phyloP scores from a whole-genome alignment of 2,113 vertebrate species.

The Tachysurus fulvidraco region DNA sequence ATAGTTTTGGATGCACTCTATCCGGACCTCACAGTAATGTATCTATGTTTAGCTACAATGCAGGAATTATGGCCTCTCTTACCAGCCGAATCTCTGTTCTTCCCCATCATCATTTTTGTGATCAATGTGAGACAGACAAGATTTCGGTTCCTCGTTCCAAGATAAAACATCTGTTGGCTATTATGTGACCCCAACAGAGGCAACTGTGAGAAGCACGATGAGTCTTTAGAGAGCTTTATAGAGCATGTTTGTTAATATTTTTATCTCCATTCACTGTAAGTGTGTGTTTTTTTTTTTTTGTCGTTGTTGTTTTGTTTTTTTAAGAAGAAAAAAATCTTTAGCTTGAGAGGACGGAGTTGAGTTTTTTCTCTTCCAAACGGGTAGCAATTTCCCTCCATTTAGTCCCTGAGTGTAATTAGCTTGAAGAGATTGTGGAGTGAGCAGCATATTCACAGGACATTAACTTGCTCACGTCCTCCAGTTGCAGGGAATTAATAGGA shows the following conservation, averaged over 20 bases:
- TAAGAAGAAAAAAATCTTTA: constrained; percentile 97
- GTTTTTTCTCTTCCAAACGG: constrained; percentile 99
- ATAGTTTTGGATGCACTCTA: background rate
- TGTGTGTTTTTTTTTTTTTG: constrained; percentile 54
- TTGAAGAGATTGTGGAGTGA: constrained; percentile 99
- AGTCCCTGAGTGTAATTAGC: constrained; percentile 99
- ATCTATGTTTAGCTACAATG: background rate
- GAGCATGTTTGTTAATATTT: background rate
- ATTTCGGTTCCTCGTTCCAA: constrained; percentile 3
- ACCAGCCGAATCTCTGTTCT: background rate
- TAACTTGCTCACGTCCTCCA: constrained; percentile 99
- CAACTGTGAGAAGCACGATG: background rate
- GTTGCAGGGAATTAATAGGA: constrained; percentile 99
- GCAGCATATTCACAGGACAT: constrained; percentile 99
- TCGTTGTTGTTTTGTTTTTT: background rate
- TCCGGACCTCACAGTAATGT: background rate
- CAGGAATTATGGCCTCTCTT: constrained; percentile 4
- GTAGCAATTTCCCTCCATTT: constrained; percentile 99
- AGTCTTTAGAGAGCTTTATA: background rate
- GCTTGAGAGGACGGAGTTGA: constrained; percentile 97
- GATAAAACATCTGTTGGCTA: constrained; percentile 24
- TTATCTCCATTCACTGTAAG: constrained; percentile 66
- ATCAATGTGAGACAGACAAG: constrained; percentile 14
- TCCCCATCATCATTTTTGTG: constrained; percentile 20
- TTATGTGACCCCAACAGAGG: background rate